A percentile compares a stretch with the other conserved stretches of the same genome.
phyloP scores from a whole-genome alignment of 2,888 invertebrate species.

The Biston stratarius region DNA sequence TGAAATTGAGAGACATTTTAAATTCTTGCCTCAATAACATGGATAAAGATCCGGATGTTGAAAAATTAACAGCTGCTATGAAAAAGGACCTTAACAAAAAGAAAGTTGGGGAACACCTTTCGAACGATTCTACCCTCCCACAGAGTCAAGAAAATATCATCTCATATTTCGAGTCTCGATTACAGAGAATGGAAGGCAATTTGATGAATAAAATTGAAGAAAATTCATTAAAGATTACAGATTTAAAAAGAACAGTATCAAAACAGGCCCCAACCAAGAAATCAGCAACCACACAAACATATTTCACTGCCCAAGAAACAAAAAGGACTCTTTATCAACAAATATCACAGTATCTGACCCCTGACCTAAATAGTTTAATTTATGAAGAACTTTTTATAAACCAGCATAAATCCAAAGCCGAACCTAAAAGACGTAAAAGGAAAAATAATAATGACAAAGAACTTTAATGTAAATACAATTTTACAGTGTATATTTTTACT shows the following conservation, averaged over 20 bases:
- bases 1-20: conserved; percentile 74
- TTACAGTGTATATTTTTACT: conserved; percentile 4
- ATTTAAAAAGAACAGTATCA: conserved; percentile 59
- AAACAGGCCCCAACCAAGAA: conserved; percentile 45
- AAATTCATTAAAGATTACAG: conserved; percentile 68
- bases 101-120: conserved; percentile 35
- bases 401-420: conserved; percentile 48
- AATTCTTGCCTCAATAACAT: conserved; percentile 68
- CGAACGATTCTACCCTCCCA: conserved; percentile 50
- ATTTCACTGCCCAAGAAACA: conserved; percentile 55
- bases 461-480: conserved; percentile 2
- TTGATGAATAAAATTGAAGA: conserved; percentile 73
- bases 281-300: conserved; percentile 59
- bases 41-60: conserved; percentile 50
- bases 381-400: conserved; percentile 79
- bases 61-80: conserved; percentile 34
- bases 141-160: conserved; percentile 58
- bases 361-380: conserved; percentile 65
- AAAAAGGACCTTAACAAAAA: conserved; percentile 29
- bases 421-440: conserved; percentile 57
- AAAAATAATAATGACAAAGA: conserved; percentile 45
- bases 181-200: conserved; percentile 71
- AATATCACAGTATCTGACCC: conserved; percentile 73
- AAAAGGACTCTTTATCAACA: conserved; percentile 72
- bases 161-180: conserved; percentile 66